phyloP scores from a whole-genome alignment of 1,140 invertebrate species.

The Trichomalopsis sarcophagae region DNA sequence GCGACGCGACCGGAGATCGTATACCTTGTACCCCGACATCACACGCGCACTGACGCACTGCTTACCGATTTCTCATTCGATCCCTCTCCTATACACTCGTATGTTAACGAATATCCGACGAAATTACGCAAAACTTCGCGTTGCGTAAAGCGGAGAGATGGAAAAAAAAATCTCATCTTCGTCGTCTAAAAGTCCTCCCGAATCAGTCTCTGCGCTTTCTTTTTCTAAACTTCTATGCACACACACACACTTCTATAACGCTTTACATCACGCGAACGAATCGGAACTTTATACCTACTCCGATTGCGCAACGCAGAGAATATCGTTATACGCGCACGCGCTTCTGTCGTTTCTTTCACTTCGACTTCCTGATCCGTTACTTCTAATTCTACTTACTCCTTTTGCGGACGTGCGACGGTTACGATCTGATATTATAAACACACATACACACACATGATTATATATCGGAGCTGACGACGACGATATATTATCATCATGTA shows the following conservation, averaged over 20 bases:
- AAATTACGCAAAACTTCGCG: neutral
- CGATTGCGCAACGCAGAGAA: no score
- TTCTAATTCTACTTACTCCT: neutral
- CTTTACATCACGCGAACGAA: neutral
- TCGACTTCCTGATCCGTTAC: neutral
- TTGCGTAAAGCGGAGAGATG: neutral
- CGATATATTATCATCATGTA: neutral
- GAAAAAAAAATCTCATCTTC: neutral
- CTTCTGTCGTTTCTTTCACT: neutral
- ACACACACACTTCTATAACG: neutral
- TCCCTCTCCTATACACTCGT: no score
- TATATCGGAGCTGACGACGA: neutral
- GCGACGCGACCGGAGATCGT: neutral
- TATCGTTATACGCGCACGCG: neutral
- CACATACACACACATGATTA: neutral
- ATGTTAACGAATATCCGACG: no score
- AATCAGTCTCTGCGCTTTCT: neutral
- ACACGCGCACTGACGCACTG: neutral
- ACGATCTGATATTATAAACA: neutral
- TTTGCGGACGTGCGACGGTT: neutral
- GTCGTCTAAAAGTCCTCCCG: neutral
- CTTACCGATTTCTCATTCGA: neutral
- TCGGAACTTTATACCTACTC: neutral
- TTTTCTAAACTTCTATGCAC: constrained; percentile 17
- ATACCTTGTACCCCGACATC: neutral